Evolutionary conservation across 2,797 vertebrate species (phyloP), one percentile per base, ranked within the genome.

Genomic region (Etheostoma nigrum): DNA sequence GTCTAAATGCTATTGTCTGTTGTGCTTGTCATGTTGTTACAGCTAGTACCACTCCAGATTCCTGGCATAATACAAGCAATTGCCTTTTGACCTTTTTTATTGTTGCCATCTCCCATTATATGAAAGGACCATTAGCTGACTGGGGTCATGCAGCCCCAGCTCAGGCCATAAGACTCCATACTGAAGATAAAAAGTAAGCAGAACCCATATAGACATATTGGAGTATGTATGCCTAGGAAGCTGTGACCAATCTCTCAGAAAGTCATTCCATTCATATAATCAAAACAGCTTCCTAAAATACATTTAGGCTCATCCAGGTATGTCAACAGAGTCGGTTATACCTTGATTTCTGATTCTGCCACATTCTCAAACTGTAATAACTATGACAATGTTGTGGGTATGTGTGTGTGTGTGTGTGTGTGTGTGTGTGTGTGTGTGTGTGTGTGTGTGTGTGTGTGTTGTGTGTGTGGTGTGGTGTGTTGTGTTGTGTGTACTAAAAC

Each of bases 241-340:
- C 76, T 69, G 23, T 18, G 42, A 70, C 65, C 54, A 67, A 78
- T 74, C 89, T 84, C 19, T 59, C 48, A 68, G 69, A 86, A 84
- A 76, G 70, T 74, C 40, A 76, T 61, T 77, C 21, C 42, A 67
- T 90, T 82, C 61, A 57, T 82, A 62, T 68, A 60, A 69, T 68
- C 47, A 61, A 75, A 83, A 76, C 6, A 10, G 42, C 62, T 63
- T 85, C 87, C 65, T 71, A 78, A 86, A 87, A 92, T 81, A 87
- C 68, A 67, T 19, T 11, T 33, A 4, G 68, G 42, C 72, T 86
- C 73, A 74, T 65, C 51, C 60, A 55, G 72, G 76, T 79, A 84
- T 71, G 69, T 75, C 65, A 53, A 67, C 14, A 25, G 52, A 25
- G 54, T 66, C 82, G 76, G 81, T 55, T 27, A 12, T 52, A 18